Evolutionary conservation across 1,140 invertebrate species (phyloP), one percentile per base, ranked within the genome.

Genomic region (Cyphomyrmex costatus): DNA sequence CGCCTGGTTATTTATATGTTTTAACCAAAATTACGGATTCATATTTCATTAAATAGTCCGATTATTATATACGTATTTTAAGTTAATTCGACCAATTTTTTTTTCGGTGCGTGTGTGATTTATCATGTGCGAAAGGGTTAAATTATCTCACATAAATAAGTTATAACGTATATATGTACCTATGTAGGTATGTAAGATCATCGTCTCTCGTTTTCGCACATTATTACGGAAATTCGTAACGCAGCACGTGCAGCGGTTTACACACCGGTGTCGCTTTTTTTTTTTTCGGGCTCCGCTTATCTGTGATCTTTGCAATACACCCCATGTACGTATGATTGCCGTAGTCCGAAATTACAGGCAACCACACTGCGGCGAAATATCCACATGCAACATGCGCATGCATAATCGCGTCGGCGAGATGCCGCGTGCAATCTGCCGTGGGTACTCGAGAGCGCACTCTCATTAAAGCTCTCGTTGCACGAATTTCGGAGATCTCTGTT

Each of bases 261-360:
- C 65, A n/a, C 21, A 42, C 30, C 21, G 42, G 14, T n/a, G n/a
- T 16, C 24, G 46, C 42, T 10, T 56, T 58, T 10, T 66, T 61
- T 24, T 46, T 27, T n/a, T 60, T 77, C 66, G 60, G 12, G 60
- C 14, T 42, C 0, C 12, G 16, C 53, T 46, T 87, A 77, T 73
- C 56, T 79, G 30, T 83, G 89, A 87, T 88, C 79, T 74, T 74
- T 33, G 51, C 68, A 36, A 46, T 77, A 51, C 73, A 82, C 51
- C 56, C 78, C 51, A 16, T 36, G 42, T 66, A 49, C 77, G 42
- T 77, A 66, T 86, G 79, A 83, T 88, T 90, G 80, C 88, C 88
- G 82, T 91, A 92, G 91, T 92, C 87, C 90, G 68, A 92, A 92
- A 92, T 92, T 91, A 90, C 90, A 85, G 86, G 83, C 73, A 78